Evolutionary conservation across 2,113 vertebrate genomes (phyloP), one percentile per base, ranked within the genome.

Genomic region (Alethe diademata): DNA sequence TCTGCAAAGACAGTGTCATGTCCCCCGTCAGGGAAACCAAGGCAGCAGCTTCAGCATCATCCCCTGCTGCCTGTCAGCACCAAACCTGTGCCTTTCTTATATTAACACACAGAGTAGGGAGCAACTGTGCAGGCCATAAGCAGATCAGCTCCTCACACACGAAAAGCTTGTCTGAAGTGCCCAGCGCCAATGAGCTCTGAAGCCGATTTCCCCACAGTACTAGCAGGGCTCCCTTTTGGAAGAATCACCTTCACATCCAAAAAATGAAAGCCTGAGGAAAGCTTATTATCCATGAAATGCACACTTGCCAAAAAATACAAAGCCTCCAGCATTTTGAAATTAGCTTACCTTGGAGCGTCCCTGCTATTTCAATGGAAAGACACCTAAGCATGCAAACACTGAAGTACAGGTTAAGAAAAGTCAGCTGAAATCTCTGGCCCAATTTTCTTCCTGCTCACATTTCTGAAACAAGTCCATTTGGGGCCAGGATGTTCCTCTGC

Each of bases 241-340:
- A 53, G 62, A 90, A 87, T 74, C 62, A 92, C 71, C 85, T 86
- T 53, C 83, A 80, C 73, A 71, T 78, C 33, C 85, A 90, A 92
- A 90, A 96, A 92, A 72, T n/a, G 88, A 95, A 95, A 95, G 81
- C 70, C 73, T 35, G 31, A 71, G 69, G 47, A 93, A 96, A 93
- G 86, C 69, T 91, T 64, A 84, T 92, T 78, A 92, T 74, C 76
- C 72, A 64, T 40, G 72, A 95, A 92, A 94, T 5, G 13, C 65
- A 92, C 69, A 64, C 51, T 91, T 89, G 64, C 54, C 16, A 42
- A 89, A 94, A 93, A 65, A 69, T 26, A 84, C n/a, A 92, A 83
- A 70, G 70, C 7, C 9, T 20, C 36, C 3, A 1, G 69, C 56
- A 51, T 78, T 89, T 48, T 71, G 47, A 86, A 96, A 95, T 95